Conservation (phyloP, 1,140 invertebrate species). For the Nixonia krombeini region DNA sequence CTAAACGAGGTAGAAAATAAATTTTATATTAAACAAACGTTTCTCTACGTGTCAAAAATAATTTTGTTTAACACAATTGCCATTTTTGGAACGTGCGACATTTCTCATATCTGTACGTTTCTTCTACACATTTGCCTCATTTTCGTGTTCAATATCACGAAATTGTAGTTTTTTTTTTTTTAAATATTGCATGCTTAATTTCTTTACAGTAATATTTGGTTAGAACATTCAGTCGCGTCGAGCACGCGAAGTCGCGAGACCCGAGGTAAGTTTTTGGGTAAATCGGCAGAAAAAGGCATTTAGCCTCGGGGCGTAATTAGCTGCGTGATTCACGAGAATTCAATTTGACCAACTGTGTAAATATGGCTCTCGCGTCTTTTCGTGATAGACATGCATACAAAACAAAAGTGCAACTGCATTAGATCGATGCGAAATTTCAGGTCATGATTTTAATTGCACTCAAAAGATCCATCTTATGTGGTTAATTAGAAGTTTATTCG, state of each 20-base stretch:
- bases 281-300: constrained; percentile 3
- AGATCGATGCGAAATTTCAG: constrained; percentile 4
- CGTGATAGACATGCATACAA: constrained; percentile 1
- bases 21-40: too few species aligned
- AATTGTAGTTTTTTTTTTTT: constrained; percentile 51
- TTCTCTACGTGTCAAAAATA: too few species aligned
- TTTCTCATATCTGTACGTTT: background rate
- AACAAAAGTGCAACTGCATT: background rate
- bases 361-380: background rate
- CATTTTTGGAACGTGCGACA: background rate
- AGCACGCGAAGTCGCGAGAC: constrained; percentile 55
- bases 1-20: too few species aligned
- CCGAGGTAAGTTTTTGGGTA: constrained; percentile 64
- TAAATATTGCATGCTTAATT: constrained; percentile 62
- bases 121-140: constrained; percentile 27
- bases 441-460: constrained; percentile 5
- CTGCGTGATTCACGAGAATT: constrained; percentile 5
- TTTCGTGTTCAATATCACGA: constrained; percentile 43
- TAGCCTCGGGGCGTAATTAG: background rate
- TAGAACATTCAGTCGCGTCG: constrained; percentile 57
- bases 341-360: constrained; percentile 2
- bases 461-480: background rate
- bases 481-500: background rate
- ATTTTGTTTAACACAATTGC: background rate
- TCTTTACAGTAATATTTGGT: constrained; percentile 63